Evolutionary conservation across 1,140 invertebrate genomes (phyloP), one percentile per base, ranked within the genome.

Genomic region (Leptopilina boulardi): DNA sequence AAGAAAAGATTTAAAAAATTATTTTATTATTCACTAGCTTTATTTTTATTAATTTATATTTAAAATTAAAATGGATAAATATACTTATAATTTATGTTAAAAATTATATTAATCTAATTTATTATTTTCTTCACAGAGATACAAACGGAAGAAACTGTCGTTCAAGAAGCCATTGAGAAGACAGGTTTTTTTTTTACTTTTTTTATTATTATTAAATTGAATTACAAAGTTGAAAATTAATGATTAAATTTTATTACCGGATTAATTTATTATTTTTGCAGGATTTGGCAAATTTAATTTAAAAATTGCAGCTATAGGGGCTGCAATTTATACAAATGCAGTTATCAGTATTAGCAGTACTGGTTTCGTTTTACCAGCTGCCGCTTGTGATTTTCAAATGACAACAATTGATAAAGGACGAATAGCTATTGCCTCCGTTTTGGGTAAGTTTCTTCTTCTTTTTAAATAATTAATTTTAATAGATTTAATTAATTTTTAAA

Each of bases 211-310:
- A 13, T 42, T 10, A 3, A 18, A 70, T 19, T 21, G 5, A 47
- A n/a, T 30, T 66, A n/a, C n/a, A n/a, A n/a, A n/a, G n/a, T n/a
- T n/a, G n/a, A n/a, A n/a, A n/a, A n/a, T n/a, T n/a, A n/a, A n/a
- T n/a, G 0, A 44, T 44, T 54, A 9, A 18, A 13, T 71, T 21
- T 18, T 8, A 15, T 1, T 70, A 21, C 21, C 23, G n/a, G 13
- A 9, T 51, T 72, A 38, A 38, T 38, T 38, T 38, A 9, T 8
- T 38, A 38, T 8, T 78, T 30, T 38, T 74, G 23, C 79, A 91
- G 93, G 92, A 23, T 93, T 91, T 86, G 93, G 93, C 44, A 88
- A 86, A 56, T 94, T 93, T 80, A 93, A 94, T 79, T 87, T 89
- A 41, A 87, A 89, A 72, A 81, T 93, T n/a, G 83, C 93, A 59